These are phyloP conservation scores for Epinotia bilunana DNA, from an alignment of 2,888 invertebrate genomes.

Conservation along the genomic window DNA sequence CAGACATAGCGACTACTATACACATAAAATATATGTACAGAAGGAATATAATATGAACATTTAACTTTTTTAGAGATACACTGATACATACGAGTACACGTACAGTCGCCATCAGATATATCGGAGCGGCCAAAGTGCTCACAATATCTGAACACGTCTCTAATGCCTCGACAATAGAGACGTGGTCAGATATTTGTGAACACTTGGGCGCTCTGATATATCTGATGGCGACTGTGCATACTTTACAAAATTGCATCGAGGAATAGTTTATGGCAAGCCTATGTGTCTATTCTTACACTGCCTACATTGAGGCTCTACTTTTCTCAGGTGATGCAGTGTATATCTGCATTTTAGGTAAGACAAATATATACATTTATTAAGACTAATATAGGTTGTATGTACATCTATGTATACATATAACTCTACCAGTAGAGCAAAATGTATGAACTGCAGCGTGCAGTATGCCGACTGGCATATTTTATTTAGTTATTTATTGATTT, in stretches of 20 bases:
- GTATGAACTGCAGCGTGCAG: neutral
- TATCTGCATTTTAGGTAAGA: neutral
- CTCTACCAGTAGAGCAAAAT: slow-evolving; percentile 4
- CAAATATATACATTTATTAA: neutral
- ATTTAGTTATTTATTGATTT: no score
- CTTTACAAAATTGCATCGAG: slow-evolving; percentile 38
- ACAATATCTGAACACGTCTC: no score
- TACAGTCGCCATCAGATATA: no score
- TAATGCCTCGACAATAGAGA: no score
- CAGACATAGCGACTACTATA: neutral
- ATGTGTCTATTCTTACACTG: slow-evolving; percentile 9
- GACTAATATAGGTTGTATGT: neutral
- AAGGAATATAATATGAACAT: slow-evolving; percentile 46
- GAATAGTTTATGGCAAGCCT: slow-evolving; percentile 60
- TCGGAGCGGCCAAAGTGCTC: no score
- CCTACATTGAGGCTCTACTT: slow-evolving; percentile 1
- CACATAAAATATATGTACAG: slow-evolving; percentile 50
- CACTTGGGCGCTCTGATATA: no score
- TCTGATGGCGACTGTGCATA: neutral
- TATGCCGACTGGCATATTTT: no score
- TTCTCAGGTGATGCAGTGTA: neutral
- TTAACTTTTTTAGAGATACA: slow-evolving; percentile 8
- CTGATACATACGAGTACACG: neutral
- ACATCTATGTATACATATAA: neutral
- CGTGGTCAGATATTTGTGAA: no score